These are phyloP conservation scores for Drosophila pruinosa DNA, from an alignment of 1,140 invertebrate species.

Conservation along the genomic window DNA sequence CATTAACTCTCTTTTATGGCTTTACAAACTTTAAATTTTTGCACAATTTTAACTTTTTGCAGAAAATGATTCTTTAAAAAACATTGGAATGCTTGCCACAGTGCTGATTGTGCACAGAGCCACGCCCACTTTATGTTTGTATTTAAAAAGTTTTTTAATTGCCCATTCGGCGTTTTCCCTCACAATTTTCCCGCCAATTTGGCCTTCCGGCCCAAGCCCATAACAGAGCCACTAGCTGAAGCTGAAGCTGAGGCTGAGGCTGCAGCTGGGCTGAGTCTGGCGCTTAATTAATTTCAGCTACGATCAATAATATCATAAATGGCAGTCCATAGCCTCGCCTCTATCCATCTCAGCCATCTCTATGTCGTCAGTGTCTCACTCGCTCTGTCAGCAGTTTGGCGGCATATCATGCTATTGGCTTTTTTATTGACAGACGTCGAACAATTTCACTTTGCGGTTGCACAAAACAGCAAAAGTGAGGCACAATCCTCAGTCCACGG, in stretches of 20 bases:
- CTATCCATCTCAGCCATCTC: neutral
- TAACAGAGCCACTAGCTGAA: too few species aligned
- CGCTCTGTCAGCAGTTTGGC: slow-evolving; percentile 55
- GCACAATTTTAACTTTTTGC: slow-evolving; percentile 42
- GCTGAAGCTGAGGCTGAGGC: neutral
- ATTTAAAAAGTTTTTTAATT: slow-evolving; percentile 67
- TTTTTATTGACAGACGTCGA: slow-evolving; percentile 70
- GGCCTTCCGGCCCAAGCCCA: neutral
- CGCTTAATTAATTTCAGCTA: slow-evolving; percentile 71
- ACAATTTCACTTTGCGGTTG: slow-evolving; percentile 73
- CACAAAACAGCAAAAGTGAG: slow-evolving; percentile 20
- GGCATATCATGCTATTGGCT: slow-evolving; percentile 65
- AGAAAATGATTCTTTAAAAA: neutral
- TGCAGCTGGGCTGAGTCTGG: slow-evolving; percentile 23
- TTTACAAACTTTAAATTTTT: slow-evolving; percentile 33
- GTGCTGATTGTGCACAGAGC: slow-evolving; percentile 33
- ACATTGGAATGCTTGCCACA: neutral
- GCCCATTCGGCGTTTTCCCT: slow-evolving; percentile 46
- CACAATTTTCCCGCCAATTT: neutral
- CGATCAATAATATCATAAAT: slow-evolving; percentile 60
- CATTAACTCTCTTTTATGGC: neutral
- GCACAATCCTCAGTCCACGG: neutral
- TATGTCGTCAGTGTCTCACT: neutral
- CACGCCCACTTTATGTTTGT: slow-evolving; percentile 27
- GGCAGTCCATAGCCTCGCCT: slow-evolving; percentile 41